phyloP scores from a whole-genome alignment of 1,140 invertebrate genomes.

The Drosophila fuyamai region DNA sequence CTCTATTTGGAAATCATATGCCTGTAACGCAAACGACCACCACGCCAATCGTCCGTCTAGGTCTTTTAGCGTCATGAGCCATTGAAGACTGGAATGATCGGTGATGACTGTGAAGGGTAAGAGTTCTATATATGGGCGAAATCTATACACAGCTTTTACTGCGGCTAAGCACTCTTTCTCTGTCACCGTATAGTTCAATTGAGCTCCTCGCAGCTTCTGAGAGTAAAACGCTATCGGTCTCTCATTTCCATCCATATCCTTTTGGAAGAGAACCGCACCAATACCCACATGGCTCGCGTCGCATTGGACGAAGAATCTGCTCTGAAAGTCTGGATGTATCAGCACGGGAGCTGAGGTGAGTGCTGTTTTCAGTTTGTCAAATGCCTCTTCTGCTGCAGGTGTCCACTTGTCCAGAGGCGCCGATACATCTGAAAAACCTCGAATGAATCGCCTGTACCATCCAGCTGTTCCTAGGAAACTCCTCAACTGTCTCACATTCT shows the following conservation, averaged over 20 bases:
- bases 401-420: neutral
- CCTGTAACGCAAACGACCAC: neutral
- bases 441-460: conserved; percentile 79
- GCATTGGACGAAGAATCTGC: conserved; percentile 38
- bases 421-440: conserved; percentile 60
- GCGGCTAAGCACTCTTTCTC: neutral
- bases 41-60: neutral
- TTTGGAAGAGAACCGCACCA: conserved; percentile 61
- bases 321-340: conserved; percentile 14
- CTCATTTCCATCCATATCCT: conserved; percentile 46
- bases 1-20: neutral
- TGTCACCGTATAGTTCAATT: conserved; percentile 25
- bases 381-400: conserved; percentile 3
- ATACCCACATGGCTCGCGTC: conserved; percentile 48
- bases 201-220: conserved; percentile 35
- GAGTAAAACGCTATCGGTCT: conserved; percentile 43
- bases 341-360: conserved; percentile 23
- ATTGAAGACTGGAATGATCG: conserved; percentile 11
- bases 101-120: conserved; percentile 11
- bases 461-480: conserved; percentile 58
- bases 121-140: conserved; percentile 13
- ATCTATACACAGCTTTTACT: neutral
- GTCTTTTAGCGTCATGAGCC: neutral
- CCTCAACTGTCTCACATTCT: conserved; percentile 13
- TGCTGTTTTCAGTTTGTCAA: conserved; percentile 6